phyloP scores from a whole-genome alignment of 2,888 invertebrate species.

The Andricus curvator region DNA sequence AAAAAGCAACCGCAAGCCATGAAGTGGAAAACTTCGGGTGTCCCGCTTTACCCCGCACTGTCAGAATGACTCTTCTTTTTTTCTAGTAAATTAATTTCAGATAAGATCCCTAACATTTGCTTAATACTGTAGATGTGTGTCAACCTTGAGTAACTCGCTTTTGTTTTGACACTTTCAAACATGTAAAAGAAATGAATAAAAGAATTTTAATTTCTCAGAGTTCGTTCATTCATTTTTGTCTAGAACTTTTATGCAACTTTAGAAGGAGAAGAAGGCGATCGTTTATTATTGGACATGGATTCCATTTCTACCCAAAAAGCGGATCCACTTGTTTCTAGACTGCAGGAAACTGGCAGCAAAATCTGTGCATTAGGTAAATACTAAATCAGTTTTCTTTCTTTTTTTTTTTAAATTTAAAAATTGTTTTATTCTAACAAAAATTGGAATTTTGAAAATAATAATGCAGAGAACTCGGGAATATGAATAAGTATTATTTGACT shows the following conservation, averaged over 20 bases:
- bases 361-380: conserved; percentile 67
- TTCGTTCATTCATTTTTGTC: conserved; percentile 14
- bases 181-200: too few species aligned
- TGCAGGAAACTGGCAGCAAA: conserved; percentile 65
- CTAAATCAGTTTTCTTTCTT: neutral
- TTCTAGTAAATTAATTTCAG: neutral
- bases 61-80: neutral
- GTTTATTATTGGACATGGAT: conserved; percentile 72
- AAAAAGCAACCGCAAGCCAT: too few species aligned
- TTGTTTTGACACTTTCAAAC: too few species aligned
- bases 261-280: conserved; percentile 65
- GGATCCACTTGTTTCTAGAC: conserved; percentile 48
- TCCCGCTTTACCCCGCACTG: too few species aligned
- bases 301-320: conserved; percentile 64
- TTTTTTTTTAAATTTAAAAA: too few species aligned
- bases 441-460: neutral
- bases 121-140: neutral
- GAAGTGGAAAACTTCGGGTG: too few species aligned
- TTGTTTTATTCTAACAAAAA: neutral
- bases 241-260: conserved; percentile 63
- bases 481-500: conserved; percentile 1
- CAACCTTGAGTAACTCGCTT: neutral
- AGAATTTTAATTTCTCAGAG: too few species aligned
- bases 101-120: conserved; percentile 23
- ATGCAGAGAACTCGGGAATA: too few species aligned